Conservation (phyloP, 2,797 vertebrate species). For the Halcyon leucocephala region DNA sequence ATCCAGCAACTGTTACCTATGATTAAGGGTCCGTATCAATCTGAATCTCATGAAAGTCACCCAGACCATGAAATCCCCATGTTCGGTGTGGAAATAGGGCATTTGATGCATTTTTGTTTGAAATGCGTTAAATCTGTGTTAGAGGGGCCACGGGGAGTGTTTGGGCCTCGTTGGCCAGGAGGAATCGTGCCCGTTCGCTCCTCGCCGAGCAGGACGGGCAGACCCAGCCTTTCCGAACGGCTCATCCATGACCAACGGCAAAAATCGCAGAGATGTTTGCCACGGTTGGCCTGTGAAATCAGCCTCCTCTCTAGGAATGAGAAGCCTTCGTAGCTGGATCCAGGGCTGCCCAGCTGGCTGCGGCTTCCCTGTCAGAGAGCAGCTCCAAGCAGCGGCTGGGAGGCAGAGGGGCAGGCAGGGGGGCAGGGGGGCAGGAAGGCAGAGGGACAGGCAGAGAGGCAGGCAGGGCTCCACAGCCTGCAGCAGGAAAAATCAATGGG, state of each 20-base stretch:
- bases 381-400: background rate
- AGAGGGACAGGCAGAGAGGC: background rate
- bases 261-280: background rate
- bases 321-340: background rate
- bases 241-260: constrained; percentile 38
- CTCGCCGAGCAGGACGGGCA: accelerated
- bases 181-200: background rate
- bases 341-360: background rate
- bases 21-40: constrained; percentile 19
- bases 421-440: background rate
- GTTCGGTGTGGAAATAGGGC: background rate
- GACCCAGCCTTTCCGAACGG: accelerated
- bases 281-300: constrained; percentile 6
- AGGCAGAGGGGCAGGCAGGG: background rate
- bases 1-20: constrained; percentile 35
- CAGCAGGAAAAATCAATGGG: background rate
- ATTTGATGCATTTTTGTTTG: constrained; percentile 56
- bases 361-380: background rate
- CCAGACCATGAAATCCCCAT: constrained; percentile 24
- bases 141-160: background rate
- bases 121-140: constrained; percentile 42
- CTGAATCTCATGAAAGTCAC: constrained; percentile 20
- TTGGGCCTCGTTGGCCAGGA: accelerated
- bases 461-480: background rate
- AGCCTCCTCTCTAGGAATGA: constrained; percentile 53